Evolutionary conservation across 2,797 vertebrate species (phyloP), one percentile per base, ranked within the genome.

Genomic region (Cheirogaleus major): DNA sequence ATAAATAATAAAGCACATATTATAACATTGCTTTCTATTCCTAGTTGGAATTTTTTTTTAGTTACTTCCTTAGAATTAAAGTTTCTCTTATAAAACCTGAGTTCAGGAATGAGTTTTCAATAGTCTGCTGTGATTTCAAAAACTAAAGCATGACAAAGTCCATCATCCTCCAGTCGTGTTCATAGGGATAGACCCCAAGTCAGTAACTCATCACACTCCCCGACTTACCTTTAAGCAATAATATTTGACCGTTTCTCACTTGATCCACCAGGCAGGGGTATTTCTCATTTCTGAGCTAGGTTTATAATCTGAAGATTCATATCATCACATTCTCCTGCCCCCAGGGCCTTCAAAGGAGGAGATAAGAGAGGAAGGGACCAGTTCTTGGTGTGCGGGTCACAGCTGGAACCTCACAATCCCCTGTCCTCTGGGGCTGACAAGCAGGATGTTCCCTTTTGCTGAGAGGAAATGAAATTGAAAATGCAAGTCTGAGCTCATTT

Each of bases 291-390:
- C 43, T 76, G 45, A 88, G 70, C 32, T 43, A 13, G 23, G 13
- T 52, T 96, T 89, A 67, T 45, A 4, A 61, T 27, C 65, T 63
- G 35, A 83, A 86, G 75, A 61, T 50, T 83, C 55, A 5, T 45
- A 0, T 41, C 69, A 20, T 96, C 0, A 0, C 32, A 8, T 84
- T 69, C 80, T 69, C 45, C 52, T 78, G 59, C 43, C 9, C 25
- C 59, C 43, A 41, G 52, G 27, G 41, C 63, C 92, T 95, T 95
- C 95, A 61, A 15, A 94, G 79, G 75, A 70, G 13, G 79, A 79
- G 85, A 57, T 76, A 63, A 91, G 91, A 93, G 94, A 63, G 22
- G 20, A 20, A 43, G 75, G 59, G 61, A 69, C 2, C 18, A 35
- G 86, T 79, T 65, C 12, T 7, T 8, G 5, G 70, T 9, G 63